Conservation (phyloP, 2,797 vertebrate species). For the Coracias cyanogaster region DNA sequence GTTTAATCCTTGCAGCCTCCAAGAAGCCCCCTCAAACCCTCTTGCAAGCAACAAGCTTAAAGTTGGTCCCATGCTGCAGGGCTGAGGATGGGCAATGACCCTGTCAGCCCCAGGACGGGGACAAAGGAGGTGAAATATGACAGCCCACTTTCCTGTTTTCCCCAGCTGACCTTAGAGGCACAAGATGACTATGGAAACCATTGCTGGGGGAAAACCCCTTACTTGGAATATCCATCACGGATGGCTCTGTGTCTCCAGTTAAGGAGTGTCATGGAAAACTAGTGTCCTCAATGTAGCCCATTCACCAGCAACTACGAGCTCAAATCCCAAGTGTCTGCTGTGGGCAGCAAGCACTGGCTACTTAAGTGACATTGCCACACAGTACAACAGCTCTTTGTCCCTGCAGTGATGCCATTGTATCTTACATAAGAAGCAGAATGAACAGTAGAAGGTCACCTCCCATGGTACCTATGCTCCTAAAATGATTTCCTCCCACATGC, state of each 20-base stretch:
- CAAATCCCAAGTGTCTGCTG: slow-evolving; percentile 60
- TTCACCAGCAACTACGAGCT: slow-evolving; percentile 47
- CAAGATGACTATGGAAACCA: rapidly evolving
- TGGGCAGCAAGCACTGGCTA: neutral
- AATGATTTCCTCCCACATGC: neutral
- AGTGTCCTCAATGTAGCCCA: slow-evolving; percentile 38
- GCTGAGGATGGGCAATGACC: neutral
- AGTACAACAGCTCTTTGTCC: neutral
- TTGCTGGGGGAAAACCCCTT: neutral
- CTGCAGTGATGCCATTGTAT: neutral
- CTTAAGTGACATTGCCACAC: slow-evolving; percentile 1
- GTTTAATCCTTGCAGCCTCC: neutral
- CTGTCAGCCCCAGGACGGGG: neutral
- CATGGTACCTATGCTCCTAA: neutral
- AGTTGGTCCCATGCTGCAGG: neutral
- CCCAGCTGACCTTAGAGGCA: neutral
- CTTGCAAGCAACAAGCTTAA: neutral
- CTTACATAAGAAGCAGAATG: neutral
- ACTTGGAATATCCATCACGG: neutral
- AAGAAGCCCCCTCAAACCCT: neutral
- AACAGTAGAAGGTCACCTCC: neutral
- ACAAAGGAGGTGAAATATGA: neutral
- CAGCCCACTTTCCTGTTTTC: neutral
- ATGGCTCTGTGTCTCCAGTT: neutral
- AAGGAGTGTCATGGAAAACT: neutral